These are phyloP conservation scores for Spea multiplicata DNA, from an alignment of 2,113 vertebrate genomes.

Conservation along the genomic window DNA sequence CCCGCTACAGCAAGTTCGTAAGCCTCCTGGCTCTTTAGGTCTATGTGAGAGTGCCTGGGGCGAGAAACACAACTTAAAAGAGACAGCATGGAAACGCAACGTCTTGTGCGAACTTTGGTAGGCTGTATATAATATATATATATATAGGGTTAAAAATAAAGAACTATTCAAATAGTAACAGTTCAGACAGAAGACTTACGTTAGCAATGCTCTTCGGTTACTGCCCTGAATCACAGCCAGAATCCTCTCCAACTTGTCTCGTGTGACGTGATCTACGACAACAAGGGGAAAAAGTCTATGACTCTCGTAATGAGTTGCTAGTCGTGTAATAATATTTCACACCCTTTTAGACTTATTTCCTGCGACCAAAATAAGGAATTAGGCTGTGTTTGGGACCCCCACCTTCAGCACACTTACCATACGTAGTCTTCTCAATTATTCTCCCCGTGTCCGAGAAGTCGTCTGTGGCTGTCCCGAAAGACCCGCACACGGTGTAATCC, in stretches of 20 bases:
- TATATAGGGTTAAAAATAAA: too few relatives aligned
- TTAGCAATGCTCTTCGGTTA: constrained; percentile 85
- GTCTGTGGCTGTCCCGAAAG: constrained; percentile 84
- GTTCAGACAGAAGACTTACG: constrained; percentile 61
- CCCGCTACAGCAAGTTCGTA: constrained; percentile 87
- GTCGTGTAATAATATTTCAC: neutral
- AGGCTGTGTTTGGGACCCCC: neutral
- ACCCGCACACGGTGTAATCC: constrained; percentile 84
- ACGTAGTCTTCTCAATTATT: constrained; percentile 85
- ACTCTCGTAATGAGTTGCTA: neutral
- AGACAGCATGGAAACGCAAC: neutral
- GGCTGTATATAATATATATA: too few relatives aligned
- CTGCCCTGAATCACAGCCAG: constrained; percentile 85
- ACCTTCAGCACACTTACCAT: constrained; percentile 67
- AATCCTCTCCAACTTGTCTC: constrained; percentile 83
- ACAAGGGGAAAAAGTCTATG: neutral
- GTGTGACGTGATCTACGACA: constrained; percentile 81
- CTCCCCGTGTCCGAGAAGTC: constrained; percentile 79
- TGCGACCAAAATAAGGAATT: neutral
- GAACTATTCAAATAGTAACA: too few relatives aligned
- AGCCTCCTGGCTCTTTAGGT: constrained; percentile 86
- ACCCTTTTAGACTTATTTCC: neutral
- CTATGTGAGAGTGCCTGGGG: constrained; percentile 79
- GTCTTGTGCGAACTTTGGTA: too few relatives aligned
- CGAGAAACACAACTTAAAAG: neutral